A percentile compares a stretch with the other conserved stretches of the same genome.
These are phyloP conservation scores for Garrulus glandarius DNA, from an alignment of 2,797 vertebrate species.

Conservation along the genomic window DNA sequence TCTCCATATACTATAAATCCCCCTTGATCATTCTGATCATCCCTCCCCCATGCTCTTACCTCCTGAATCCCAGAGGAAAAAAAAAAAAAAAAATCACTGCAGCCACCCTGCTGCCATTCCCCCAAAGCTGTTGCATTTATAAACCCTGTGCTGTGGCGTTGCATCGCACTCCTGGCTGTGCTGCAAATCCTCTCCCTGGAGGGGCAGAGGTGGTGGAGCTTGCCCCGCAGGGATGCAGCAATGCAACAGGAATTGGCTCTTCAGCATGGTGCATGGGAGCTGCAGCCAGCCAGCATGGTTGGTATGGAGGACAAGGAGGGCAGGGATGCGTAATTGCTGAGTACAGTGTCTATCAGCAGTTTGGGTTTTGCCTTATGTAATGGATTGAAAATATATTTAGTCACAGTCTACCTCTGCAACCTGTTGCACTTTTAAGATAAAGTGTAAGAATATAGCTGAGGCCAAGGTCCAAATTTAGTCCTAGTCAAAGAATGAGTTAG, in stretches of 20 bases:
- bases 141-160: not conserved
- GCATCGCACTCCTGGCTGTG: not conserved
- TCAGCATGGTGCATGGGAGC: accelerated
- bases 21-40: not conserved
- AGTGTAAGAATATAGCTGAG: not conserved
- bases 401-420: not conserved
- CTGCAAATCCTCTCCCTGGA: not conserved
- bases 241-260: not conserved
- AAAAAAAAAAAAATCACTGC: not conserved
- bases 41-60: not conserved
- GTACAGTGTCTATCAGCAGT: accelerated
- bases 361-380: not conserved
- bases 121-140: not conserved
- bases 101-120: not conserved
- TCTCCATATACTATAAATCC: accelerated
- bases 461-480: not conserved
- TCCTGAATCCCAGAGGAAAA: not conserved
- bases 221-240: not conserved
- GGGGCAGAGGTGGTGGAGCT: not conserved
- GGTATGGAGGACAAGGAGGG: not conserved
- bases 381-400: not conserved
- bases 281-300: not conserved
- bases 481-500: not conserved
- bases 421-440: not conserved
- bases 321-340: not conserved